Evolutionary conservation across 2,113 vertebrate genomes (phyloP).

Genomic region (Rhegmatorhina hoffmannsi): DNA sequence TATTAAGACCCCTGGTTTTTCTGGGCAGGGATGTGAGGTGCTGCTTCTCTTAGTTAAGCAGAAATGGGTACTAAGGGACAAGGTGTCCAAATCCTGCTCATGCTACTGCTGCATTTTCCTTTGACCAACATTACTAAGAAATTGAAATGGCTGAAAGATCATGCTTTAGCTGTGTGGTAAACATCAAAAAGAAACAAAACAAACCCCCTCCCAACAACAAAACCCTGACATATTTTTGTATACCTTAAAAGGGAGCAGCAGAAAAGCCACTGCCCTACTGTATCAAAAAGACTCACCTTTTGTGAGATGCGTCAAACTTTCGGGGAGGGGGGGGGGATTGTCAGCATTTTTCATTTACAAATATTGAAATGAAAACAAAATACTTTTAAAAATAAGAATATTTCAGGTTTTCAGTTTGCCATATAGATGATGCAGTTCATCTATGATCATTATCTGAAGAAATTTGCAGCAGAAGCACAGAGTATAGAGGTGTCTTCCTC

Average conservation of each 20-base stretch:
- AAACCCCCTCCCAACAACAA: background rate
- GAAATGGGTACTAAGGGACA: rapidly evolving
- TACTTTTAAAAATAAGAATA: background rate
- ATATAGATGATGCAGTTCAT: background rate
- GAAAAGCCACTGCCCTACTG: background rate
- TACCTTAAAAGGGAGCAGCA: background rate
- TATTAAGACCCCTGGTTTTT: background rate
- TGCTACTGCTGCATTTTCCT: background rate
- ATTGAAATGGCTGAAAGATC: background rate
- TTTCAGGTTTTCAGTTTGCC: background rate
- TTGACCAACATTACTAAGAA: background rate
- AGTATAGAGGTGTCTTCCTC: background rate
- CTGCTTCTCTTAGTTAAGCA: background rate
- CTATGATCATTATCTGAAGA: background rate
- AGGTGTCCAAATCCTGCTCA: background rate
- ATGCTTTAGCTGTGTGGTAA: background rate
- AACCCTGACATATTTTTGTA: background rate
- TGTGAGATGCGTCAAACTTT: background rate
- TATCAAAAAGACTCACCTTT: background rate
- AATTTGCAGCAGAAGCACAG: background rate
- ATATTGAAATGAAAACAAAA: background rate
- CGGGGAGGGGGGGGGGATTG: rapidly evolving
- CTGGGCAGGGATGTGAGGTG: background rate
- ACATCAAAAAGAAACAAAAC: background rate
- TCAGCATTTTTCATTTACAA: background rate